phyloP scores from a whole-genome alignment of 2,888 invertebrate genomes.

The Platerodrilus igneus region DNA sequence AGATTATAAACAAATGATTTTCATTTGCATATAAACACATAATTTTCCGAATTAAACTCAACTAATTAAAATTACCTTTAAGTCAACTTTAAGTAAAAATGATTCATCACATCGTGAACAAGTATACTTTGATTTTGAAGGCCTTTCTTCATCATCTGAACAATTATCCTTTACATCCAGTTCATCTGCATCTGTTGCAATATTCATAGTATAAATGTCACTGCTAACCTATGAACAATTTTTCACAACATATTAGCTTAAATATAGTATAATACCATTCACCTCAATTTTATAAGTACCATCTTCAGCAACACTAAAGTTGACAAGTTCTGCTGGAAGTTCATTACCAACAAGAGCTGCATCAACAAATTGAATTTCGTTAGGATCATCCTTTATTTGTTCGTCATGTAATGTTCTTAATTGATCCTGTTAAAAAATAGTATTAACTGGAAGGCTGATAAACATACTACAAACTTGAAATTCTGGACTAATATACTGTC shows the following conservation, averaged over 20 bases:
- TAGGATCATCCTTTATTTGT: neutral
- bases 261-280: neutral
- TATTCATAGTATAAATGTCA: constrained; percentile 11
- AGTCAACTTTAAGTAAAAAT: constrained; percentile 45
- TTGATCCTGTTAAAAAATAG: neutral
- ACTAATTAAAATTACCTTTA: constrained; percentile 36
- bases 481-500: constrained; percentile 44
- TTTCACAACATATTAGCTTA: too few relatives aligned
- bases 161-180: constrained; percentile 15
- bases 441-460: constrained; percentile 1
- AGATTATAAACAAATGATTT: too few relatives aligned
- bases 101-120: constrained; percentile 45
- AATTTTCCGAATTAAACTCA: constrained; percentile 5
- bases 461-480: constrained; percentile 49
- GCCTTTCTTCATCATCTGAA: constrained; percentile 16
- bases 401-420: constrained; percentile 4
- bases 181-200: constrained; percentile 15
- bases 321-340: constrained; percentile 37
- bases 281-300: constrained; percentile 27
- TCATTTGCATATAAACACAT: too few relatives aligned
- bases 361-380: constrained; percentile 40
- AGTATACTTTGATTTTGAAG: constrained; percentile 39
- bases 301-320: constrained; percentile 30
- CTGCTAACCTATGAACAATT: constrained; percentile 20
- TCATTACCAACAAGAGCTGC: constrained; percentile 37